phyloP scores from a whole-genome alignment of 2,797 vertebrate genomes.

The Coregonus sp. region DNA sequence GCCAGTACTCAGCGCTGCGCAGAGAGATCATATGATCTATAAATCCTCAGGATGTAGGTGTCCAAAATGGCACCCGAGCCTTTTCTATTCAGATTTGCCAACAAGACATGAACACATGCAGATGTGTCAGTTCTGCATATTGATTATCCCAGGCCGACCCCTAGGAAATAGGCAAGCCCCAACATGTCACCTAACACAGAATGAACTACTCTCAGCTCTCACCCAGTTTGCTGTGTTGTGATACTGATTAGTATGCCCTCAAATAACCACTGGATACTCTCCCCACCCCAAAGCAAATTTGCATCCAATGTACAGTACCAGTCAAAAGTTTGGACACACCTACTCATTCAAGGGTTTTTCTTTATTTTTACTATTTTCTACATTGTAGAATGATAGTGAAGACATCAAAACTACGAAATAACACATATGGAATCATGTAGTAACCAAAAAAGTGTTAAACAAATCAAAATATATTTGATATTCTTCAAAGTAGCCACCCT shows the following conservation, averaged over 20 bases:
- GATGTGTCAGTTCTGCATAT: not conserved
- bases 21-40: not conserved
- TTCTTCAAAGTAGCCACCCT: too few relatives aligned
- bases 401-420: too few relatives aligned
- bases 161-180: not conserved
- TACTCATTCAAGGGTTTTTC: too few relatives aligned
- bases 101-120: not conserved
- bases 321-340: too few relatives aligned
- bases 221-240: not conserved
- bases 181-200: not conserved
- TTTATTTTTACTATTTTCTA: too few relatives aligned
- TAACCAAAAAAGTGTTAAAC: too few relatives aligned
- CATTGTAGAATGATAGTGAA: too few relatives aligned
- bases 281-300: not conserved
- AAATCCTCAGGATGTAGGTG: not conserved
- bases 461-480: too few relatives aligned
- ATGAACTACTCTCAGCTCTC: not conserved
- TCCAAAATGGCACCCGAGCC: not conserved
- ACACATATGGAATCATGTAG: too few relatives aligned
- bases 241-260: not conserved
- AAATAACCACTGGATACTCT: not conserved
- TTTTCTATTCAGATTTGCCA: not conserved
- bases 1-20: too few relatives aligned
- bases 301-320: too few relatives aligned
- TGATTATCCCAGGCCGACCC: not conserved